A percentile compares a stretch with the other conserved stretches of the same genome.
Evolutionary conservation across 2,888 invertebrate genomes (phyloP).

Genomic region (Eilema sororculum): DNA sequence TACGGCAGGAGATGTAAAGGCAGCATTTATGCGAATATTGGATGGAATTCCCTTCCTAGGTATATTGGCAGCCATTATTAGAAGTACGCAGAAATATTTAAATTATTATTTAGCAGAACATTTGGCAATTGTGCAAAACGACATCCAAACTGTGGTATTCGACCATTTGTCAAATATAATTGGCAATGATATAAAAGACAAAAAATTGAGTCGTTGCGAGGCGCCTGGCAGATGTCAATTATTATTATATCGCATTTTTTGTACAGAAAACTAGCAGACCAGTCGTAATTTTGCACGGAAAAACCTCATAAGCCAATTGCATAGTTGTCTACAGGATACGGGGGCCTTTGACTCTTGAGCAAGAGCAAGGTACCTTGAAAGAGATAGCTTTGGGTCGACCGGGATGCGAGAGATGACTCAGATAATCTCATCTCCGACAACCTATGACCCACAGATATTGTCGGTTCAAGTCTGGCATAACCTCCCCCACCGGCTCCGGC

Average conservation of each 20-base stretch:
- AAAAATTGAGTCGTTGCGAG: background rate
- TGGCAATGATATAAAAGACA: background rate
- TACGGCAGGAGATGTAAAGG: background rate
- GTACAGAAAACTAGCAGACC: background rate
- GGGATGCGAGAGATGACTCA: too few relatives aligned
- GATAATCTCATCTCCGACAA: too few relatives aligned
- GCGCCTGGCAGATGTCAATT: background rate
- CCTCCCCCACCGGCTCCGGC: too few relatives aligned
- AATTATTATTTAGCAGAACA: background rate
- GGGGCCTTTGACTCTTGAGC: background rate
- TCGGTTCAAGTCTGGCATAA: too few relatives aligned
- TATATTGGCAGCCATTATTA: background rate
- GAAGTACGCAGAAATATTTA: background rate
- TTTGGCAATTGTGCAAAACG: background rate
- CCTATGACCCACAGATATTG: too few relatives aligned
- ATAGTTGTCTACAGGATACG: too few relatives aligned
- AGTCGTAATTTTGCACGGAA: too few relatives aligned
- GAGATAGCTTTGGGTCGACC: too few relatives aligned
- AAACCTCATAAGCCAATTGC: too few relatives aligned
- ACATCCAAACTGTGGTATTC: background rate
- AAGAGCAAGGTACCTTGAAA: background rate
- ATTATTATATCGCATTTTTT: background rate
- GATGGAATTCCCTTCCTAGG: background rate
- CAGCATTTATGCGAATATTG: background rate
- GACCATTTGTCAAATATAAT: background rate